A percentile compares a stretch with the other conserved stretches of the same genome.
Conservation (phyloP, 2,113 vertebrate genomes). For the Neopipo cinnamomea region DNA sequence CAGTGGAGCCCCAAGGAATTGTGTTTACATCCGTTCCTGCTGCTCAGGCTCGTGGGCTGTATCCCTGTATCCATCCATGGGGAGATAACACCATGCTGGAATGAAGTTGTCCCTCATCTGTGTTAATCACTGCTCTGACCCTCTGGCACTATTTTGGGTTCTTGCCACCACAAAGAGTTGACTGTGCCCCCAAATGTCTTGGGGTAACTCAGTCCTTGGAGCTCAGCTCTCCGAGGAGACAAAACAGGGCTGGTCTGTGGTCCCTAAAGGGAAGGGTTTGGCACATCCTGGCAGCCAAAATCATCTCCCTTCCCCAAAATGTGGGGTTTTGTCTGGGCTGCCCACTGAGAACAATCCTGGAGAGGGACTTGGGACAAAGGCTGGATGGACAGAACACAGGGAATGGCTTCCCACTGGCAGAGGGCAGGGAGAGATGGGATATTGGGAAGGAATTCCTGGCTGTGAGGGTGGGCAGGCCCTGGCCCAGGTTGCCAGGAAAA, state of each 20-base stretch:
- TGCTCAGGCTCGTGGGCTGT: neutral
- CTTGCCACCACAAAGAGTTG: neutral
- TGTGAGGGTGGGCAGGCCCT: neutral
- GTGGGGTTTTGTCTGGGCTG: neutral
- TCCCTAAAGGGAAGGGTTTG: neutral
- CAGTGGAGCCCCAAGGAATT: neutral
- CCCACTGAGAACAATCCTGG: neutral
- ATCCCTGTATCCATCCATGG: neutral
- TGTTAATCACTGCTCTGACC: neutral
- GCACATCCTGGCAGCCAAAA: neutral
- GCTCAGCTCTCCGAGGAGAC: neutral
- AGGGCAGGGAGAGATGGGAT: neutral
- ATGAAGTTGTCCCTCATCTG: neutral
- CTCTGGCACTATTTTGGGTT: neutral
- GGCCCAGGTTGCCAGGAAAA: neutral
- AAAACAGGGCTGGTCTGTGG: neutral
- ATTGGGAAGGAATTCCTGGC: neutral
- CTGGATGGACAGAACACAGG: neutral
- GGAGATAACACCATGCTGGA: neutral
- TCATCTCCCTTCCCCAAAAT: neutral
- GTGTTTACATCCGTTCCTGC: rapidly evolving
- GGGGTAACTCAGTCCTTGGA: neutral
- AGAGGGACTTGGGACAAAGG: neutral
- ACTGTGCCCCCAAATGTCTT: neutral
- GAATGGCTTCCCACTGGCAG: neutral